Evolutionary conservation across 2,888 invertebrate species (phyloP).

Genomic region (Athetis lepigone): DNA sequence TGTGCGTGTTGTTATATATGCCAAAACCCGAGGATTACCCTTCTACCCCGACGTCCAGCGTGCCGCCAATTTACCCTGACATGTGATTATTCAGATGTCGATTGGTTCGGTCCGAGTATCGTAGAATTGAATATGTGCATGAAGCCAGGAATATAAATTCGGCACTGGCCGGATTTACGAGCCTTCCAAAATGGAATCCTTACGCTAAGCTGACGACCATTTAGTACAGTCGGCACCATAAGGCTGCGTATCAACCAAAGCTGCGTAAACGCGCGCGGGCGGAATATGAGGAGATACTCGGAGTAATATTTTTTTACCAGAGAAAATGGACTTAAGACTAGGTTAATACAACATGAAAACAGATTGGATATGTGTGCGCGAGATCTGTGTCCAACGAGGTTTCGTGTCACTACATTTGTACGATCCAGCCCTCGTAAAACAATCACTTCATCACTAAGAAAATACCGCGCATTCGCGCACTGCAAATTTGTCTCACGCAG

Average conservation of each 20-base stretch:
- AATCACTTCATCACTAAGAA: too few relatives aligned
- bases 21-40: conserved; percentile 51
- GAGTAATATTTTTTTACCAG: too few relatives aligned
- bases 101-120: conserved; percentile 56
- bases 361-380: too few relatives aligned
- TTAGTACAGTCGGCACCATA: conserved; percentile 33
- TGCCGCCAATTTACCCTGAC: conserved; percentile 61
- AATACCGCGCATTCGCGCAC: too few relatives aligned
- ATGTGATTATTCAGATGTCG: conserved; percentile 70
- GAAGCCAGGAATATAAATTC: conserved; percentile 67
- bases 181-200: conserved; percentile 52
- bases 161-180: conserved; percentile 63
- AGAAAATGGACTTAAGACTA: too few relatives aligned
- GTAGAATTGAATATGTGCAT: conserved; percentile 66
- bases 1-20: conserved; percentile 38
- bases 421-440: too few relatives aligned
- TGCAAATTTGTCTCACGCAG: too few relatives aligned
- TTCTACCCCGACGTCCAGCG: conserved; percentile 43
- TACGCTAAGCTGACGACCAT: conserved; percentile 48
- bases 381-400: too few relatives aligned
- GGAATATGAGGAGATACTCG: not conserved
- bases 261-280: not conserved
- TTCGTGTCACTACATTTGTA: too few relatives aligned
- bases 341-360: too few relatives aligned
- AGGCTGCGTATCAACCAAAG: not conserved